Conservation (phyloP, 2,113 vertebrate genomes). For the Grus americana region DNA sequence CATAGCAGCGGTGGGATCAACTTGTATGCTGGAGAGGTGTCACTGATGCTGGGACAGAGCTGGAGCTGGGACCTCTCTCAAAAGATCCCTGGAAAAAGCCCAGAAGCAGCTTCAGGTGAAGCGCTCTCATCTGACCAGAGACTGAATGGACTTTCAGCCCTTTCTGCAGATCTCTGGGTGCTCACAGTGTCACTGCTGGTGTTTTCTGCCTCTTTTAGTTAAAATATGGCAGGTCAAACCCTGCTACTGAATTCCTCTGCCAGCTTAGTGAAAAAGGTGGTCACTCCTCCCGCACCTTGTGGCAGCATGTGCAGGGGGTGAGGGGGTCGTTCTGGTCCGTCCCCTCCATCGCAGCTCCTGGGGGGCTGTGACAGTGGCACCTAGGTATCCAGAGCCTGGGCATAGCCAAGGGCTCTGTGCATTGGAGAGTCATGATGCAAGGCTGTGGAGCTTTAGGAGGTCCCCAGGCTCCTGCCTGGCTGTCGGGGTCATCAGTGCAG, state of each 20-base stretch:
- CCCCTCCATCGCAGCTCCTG: background rate
- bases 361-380: background rate
- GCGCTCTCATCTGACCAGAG: background rate
- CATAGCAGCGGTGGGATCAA: background rate
- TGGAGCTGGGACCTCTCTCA: background rate
- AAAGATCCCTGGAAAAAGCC: background rate
- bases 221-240: background rate
- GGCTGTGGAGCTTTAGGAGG: background rate
- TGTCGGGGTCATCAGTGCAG: accelerated
- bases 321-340: accelerated
- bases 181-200: background rate
- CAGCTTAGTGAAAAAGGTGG: background rate
- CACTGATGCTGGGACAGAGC: background rate
- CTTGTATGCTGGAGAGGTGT: accelerated
- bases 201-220: background rate
- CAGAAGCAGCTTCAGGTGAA: background rate
- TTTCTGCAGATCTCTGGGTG: background rate
- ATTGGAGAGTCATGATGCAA: background rate
- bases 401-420: background rate
- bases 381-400: background rate
- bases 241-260: background rate
- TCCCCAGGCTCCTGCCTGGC: background rate
- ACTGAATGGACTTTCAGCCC: background rate
- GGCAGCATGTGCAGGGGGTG: background rate
- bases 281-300: too few species aligned